Evolutionary conservation across 2,888 invertebrate species (phyloP).

Genomic region (Cerceris ruficornis): DNA sequence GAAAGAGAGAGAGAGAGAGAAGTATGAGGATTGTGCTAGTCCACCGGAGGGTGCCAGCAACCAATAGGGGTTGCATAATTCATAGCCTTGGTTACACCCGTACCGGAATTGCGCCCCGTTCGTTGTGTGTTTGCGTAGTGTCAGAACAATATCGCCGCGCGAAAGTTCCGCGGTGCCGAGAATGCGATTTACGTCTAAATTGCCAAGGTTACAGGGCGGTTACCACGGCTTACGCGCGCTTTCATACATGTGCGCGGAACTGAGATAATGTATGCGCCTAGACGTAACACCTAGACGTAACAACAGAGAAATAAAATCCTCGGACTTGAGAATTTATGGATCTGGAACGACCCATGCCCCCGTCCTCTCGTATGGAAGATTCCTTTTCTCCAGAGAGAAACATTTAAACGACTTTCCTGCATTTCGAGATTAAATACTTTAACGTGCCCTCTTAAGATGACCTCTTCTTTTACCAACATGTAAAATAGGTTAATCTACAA

Average conservation of each 20-base stretch:
- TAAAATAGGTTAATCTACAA: neutral
- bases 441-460: no score
- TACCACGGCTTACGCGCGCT: conserved; percentile 53
- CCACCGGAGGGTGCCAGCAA: conserved; percentile 67
- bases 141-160: conserved; percentile 68
- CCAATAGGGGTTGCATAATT: conserved; percentile 76
- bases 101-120: conserved; percentile 73
- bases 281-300: conserved; percentile 47
- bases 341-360: conserved; percentile 9
- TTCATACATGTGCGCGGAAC: conserved; percentile 19
- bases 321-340: conserved; percentile 33
- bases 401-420: no score
- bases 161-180: conserved; percentile 62
- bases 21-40: conserved; percentile 62
- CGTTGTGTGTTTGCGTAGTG: conserved; percentile 70
- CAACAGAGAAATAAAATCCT: conserved; percentile 33
- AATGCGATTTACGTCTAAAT: conserved; percentile 69
- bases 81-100: conserved; percentile 74
- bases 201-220: conserved; percentile 66
- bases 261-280: conserved; percentile 14
- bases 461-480: no score
- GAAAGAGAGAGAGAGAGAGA: conserved; percentile 20
- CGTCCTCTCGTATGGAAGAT: neutral
- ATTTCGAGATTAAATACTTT: no score
- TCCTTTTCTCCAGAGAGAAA: neutral